These are phyloP conservation scores for Leiothrix lutea DNA, from an alignment of 2,113 vertebrate species.

Conservation along the genomic window DNA sequence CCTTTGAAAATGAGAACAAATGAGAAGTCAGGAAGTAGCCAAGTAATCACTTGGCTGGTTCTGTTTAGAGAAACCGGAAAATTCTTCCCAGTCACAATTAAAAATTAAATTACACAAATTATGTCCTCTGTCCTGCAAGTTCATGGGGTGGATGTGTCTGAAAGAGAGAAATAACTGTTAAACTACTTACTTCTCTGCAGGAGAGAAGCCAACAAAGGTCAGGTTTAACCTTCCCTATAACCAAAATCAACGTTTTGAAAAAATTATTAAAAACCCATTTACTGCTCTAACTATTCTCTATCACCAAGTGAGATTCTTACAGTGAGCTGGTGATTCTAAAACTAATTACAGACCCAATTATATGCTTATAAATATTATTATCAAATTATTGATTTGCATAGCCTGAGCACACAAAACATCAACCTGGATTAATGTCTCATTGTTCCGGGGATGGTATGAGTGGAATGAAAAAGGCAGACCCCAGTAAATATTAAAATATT, in stretches of 20 bases:
- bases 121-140: not conserved
- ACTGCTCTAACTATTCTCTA: not conserved
- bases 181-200: not conserved
- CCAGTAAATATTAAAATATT: not conserved
- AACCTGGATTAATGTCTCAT: not conserved
- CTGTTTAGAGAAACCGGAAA: not conserved
- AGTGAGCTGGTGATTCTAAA: not conserved
- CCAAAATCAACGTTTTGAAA: not conserved
- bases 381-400: constrained; percentile 37
- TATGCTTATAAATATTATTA: constrained; percentile 2
- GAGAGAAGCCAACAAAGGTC: not conserved
- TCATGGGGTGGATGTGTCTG: not conserved
- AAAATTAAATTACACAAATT: constrained; percentile 16
- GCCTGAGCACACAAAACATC: not conserved
- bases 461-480: not conserved
- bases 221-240: not conserved
- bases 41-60: constrained; percentile 17
- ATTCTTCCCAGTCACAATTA: not conserved
- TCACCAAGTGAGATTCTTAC: not conserved
- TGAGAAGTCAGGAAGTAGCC: constrained; percentile 10
- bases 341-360: not conserved
- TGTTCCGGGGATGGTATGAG: not conserved
- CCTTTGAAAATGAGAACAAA: constrained; percentile 34
- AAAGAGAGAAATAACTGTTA: not conserved
- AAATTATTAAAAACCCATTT: not conserved